Conservation (phyloP, 2,888 invertebrate genomes). For the Cylloceria caligata region DNA sequence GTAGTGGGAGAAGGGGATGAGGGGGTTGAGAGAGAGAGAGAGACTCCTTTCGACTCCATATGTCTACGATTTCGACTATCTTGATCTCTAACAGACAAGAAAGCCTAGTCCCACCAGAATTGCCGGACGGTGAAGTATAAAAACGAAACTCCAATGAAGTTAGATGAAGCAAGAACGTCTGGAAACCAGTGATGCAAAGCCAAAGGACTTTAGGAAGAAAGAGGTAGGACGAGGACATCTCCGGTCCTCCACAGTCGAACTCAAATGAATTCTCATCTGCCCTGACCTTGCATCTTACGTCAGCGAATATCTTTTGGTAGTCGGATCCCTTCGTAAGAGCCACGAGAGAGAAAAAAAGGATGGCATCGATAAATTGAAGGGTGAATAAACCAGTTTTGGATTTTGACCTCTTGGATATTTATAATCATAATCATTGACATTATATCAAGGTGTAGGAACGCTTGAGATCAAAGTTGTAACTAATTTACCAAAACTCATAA, state of each 20-base stretch:
- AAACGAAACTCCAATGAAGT: slow-evolving; percentile 28
- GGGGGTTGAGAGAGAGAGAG: slow-evolving; percentile 12
- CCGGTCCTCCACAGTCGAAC: not conserved
- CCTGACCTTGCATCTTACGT: slow-evolving; percentile 51
- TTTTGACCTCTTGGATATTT: slow-evolving; percentile 59
- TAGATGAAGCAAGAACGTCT: not conserved
- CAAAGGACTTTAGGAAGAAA: not conserved
- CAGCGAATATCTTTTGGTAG: slow-evolving; percentile 62
- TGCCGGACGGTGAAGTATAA: slow-evolving; percentile 3
- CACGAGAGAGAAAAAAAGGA: slow-evolving; percentile 26
- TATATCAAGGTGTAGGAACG: not conserved
- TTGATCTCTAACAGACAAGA: not conserved
- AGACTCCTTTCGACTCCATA: slow-evolving; percentile 34
- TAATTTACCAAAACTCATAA: too few relatives aligned
- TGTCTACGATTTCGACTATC: slow-evolving; percentile 10
- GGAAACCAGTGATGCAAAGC: not conserved
- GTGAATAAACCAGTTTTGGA: slow-evolving; percentile 71
- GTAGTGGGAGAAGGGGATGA: too few relatives aligned
- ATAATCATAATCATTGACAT: slow-evolving; percentile 34
- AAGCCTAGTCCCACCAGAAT: slow-evolving; percentile 10
- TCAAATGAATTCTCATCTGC: slow-evolving; percentile 7
- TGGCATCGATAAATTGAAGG: slow-evolving; percentile 22
- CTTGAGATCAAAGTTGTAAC: not conserved
- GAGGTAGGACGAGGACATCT: not conserved
- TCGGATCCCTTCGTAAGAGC: slow-evolving; percentile 14